Evolutionary conservation across 1,140 invertebrate genomes (phyloP), one percentile per base, ranked within the genome.

Genomic region (Leptonema lineaticorne): DNA sequence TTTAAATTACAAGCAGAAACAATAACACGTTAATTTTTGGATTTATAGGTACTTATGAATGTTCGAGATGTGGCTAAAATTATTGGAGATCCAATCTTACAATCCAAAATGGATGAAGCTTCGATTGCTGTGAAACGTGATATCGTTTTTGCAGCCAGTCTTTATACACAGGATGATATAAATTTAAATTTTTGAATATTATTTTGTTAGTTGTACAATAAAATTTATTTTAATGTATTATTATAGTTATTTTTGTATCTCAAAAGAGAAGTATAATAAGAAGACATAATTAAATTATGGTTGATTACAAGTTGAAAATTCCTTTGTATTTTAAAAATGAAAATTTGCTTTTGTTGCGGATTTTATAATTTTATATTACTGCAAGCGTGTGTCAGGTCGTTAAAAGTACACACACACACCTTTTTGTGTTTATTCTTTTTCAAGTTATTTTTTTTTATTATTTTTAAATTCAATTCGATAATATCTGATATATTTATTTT

Each of bases 131-230:
- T 99, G 63, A 97, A 97, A 78, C 82, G 98, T 73, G 97, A 99
- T 78, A 99, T 99, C 77, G 97, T 99, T 0, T 99, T 99, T 81
- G 93, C 96, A 29, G 95, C 95, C 20, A 97, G 94, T 81, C 84
- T 99, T 14, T 99, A 99, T 76, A 97, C 94, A 28, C 71, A 73
- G 62, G 68, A 69, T 18, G 71, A 69, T 59, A 53, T 72, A 0
- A 58, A 50, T 64, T 30, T 33, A 11, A 50, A 64, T 18, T 64
- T 64, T 64, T 45, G 16, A 41, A 60, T 6, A 11, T 33, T 33
- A 50, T 9, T 50, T 57, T 57, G 8, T 9, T 57, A 9, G 27
- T 18, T 48, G 46, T 24, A 27, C 8, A 9, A n/a, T 58, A 4
- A 29, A 30, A n/a, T 24, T 28, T 58, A 4, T 11, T 30, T 59